Evolutionary conservation across 2,797 vertebrate genomes (phyloP).

Genomic region (Otolemur crassicaudatus): DNA sequence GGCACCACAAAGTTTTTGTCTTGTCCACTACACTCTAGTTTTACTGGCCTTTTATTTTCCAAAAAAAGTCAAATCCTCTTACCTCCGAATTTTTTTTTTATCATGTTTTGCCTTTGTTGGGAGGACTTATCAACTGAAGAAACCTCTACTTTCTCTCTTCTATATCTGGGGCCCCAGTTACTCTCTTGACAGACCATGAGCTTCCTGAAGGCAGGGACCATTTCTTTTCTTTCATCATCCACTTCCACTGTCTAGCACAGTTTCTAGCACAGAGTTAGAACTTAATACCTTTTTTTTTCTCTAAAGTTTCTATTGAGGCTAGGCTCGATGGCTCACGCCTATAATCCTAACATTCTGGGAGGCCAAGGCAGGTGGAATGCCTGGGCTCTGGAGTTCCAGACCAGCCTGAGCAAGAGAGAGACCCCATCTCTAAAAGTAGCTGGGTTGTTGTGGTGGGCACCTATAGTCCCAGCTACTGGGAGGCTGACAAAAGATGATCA

Average conservation of each 20-base stretch:
- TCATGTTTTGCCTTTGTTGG: neutral
- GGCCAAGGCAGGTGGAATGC: too few species aligned
- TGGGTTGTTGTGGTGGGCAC: too few species aligned
- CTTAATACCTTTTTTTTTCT: neutral
- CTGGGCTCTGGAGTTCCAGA: too few species aligned
- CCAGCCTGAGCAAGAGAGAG: too few species aligned
- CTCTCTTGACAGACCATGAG: neutral
- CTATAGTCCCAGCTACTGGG: too few species aligned
- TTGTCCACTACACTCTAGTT: neutral
- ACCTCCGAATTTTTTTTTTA: neutral
- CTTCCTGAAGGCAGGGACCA: neutral
- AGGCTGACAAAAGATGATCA: neutral
- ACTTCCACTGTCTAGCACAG: neutral
- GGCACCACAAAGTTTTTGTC: neutral
- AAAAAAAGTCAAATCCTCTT: neutral
- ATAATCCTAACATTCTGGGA: too few species aligned
- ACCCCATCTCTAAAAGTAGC: too few species aligned
- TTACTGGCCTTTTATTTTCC: neutral
- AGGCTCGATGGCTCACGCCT: too few species aligned
- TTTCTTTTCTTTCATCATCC: neutral
- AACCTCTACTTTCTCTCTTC: neutral
- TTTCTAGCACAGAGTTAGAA: neutral
- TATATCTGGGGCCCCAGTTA: neutral
- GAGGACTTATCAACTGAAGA: neutral
- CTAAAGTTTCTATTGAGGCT: too few species aligned